Percentiles rank a stretch among this genome's conserved stretches.
Conservation (phyloP, 2,888 invertebrate species). For the Cephonodes hylas region DNA sequence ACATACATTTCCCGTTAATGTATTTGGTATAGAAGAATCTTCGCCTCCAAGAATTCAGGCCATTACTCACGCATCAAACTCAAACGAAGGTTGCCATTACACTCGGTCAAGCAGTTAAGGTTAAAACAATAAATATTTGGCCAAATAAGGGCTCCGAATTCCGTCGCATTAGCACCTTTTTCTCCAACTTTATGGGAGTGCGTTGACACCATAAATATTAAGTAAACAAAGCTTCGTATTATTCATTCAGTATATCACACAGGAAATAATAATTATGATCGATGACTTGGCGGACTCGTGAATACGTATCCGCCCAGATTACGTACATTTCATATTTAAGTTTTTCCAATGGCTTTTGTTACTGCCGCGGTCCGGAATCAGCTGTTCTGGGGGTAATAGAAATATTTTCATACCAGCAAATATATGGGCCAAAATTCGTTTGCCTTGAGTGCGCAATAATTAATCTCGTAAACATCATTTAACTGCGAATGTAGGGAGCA, state of each 20-base stretch:
- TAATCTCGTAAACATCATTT: too few species aligned
- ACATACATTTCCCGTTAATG: background rate
- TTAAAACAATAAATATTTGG: conserved; percentile 16
- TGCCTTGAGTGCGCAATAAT: too few species aligned
- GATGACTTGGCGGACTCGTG: background rate
- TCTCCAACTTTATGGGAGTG: conserved; percentile 29
- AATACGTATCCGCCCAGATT: too few species aligned
- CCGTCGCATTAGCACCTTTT: conserved; percentile 47
- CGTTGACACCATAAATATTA: conserved; percentile 24
- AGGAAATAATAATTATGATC: background rate
- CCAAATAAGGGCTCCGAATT: conserved; percentile 27
- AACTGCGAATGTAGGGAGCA: too few species aligned
- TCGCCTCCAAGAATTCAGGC: conserved; percentile 10
- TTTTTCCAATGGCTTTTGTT: too few species aligned
- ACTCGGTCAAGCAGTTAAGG: conserved; percentile 13
- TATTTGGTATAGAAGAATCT: background rate
- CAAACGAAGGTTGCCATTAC: conserved; percentile 13
- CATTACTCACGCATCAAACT: conserved; percentile 13
- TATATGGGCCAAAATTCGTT: too few species aligned
- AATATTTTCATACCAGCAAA: too few species aligned
- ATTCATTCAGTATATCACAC: background rate
- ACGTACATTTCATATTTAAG: too few species aligned
- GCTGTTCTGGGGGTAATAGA: too few species aligned
- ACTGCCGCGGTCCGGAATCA: too few species aligned
- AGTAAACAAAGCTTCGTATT: background rate